phyloP scores from a whole-genome alignment of 92 coral and sea anemone genomes.

The Epizoanthus scotinus region DNA sequence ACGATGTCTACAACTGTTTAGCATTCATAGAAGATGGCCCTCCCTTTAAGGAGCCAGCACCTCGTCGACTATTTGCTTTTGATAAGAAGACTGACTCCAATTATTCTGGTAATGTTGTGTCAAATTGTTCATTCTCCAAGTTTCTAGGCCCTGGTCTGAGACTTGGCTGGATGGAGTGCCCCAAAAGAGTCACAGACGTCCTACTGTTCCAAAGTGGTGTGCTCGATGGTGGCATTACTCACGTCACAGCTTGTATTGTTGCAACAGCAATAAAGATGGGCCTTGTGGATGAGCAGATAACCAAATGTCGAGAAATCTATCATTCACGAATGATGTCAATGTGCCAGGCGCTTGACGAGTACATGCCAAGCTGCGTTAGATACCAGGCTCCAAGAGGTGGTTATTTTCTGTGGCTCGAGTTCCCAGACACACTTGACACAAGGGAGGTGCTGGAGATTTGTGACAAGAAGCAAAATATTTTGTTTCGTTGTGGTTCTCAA shows the following conservation, averaged over 20 bases:
- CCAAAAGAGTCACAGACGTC: conserved; percentile 52
- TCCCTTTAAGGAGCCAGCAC: conserved; percentile 58
- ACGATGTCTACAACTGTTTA: conserved; percentile 64
- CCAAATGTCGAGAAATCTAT: conserved; percentile 48
- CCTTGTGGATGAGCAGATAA: conserved; percentile 62
- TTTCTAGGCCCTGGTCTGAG: conserved; percentile 88
- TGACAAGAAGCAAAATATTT: conserved; percentile 59
- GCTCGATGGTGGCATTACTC: conserved; percentile 71
- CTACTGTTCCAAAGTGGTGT: conserved; percentile 29
- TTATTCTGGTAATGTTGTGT: conserved; percentile 87
- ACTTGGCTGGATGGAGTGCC: conserved; percentile 92
- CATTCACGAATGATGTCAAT: conserved; percentile 62
- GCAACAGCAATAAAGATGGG: conserved; percentile 73
- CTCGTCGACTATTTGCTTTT: conserved; percentile 52
- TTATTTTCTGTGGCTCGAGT: conserved; percentile 80
- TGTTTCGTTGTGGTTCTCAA: conserved; percentile 60
- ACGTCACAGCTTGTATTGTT: conserved; percentile 78
- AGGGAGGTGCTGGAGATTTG: conserved; percentile 56
- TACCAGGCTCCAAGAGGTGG: conserved; percentile 82
- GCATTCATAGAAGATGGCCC: conserved; percentile 50
- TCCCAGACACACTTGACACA: conserved; percentile 60
- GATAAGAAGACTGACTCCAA: conserved; percentile 64
- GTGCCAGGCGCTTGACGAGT: conserved; percentile 79
- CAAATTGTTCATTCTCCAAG: conserved; percentile 86
- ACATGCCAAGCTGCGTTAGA: conserved; percentile 57